Conservation (phyloP, 2,113 vertebrate species). For the Regulus satrapa region DNA sequence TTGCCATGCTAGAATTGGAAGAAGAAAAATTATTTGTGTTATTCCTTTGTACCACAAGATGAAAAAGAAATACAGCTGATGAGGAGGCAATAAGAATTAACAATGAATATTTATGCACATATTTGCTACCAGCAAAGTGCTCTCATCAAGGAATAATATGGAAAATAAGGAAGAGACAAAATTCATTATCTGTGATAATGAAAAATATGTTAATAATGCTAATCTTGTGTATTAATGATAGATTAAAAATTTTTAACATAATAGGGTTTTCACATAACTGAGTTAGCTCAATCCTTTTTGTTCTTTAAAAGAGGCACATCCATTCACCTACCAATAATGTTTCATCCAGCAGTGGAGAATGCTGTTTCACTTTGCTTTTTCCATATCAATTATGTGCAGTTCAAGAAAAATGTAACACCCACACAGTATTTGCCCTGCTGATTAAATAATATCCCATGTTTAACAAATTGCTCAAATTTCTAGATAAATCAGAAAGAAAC, state of each 20-base stretch:
- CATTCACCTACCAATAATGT: neutral
- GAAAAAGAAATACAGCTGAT: neutral
- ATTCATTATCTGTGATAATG: neutral
- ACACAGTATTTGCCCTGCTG: conserved; percentile 41
- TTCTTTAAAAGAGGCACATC: neutral
- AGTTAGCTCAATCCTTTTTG: neutral
- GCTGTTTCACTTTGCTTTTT: conserved; percentile 12
- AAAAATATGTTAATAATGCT: neutral
- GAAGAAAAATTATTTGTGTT: neutral
- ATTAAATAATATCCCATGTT: conserved; percentile 59
- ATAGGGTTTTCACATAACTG: neutral
- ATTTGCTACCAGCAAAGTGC: neutral
- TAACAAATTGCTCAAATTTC: conserved; percentile 53
- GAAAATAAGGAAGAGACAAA: neutral
- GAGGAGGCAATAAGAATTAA: neutral
- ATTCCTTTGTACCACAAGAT: neutral
- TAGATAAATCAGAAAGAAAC: conserved; percentile 47
- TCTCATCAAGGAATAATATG: neutral
- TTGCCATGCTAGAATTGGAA: neutral
- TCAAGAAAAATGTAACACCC: conserved; percentile 36
- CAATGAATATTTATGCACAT: neutral
- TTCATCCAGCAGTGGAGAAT: neutral
- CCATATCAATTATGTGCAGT: neutral
- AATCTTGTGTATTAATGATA: neutral
- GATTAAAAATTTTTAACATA: neutral